phyloP scores from a whole-genome alignment of 2,113 vertebrate species.

The Cranoglanis bouderius region DNA sequence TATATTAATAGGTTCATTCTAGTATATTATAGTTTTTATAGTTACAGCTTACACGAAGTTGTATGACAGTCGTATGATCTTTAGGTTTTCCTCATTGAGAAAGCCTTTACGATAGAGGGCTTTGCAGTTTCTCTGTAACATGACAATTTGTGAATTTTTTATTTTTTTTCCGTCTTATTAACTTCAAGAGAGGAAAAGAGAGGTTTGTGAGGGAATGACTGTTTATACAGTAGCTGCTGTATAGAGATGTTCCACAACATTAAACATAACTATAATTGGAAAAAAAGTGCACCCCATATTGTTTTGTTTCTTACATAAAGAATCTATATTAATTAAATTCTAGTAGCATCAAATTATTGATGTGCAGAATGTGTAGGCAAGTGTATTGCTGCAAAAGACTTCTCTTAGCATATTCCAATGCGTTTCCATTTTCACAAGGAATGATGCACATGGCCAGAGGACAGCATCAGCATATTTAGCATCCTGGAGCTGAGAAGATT shows the following conservation, averaged over 20 bases:
- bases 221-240: background rate
- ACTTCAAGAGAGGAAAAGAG: background rate
- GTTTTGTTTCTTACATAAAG: background rate
- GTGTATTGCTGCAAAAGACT: background rate
- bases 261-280: background rate
- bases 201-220: background rate
- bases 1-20: background rate
- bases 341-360: background rate
- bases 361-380: background rate
- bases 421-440: background rate
- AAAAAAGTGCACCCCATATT: background rate
- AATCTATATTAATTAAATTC: background rate
- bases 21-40: background rate
- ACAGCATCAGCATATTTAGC: background rate
- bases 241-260: slow-evolving; percentile 1
- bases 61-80: background rate
- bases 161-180: background rate
- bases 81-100: background rate
- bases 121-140: background rate
- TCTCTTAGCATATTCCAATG: background rate
- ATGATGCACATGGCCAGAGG: background rate
- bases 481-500: background rate
- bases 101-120: background rate
- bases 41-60: background rate
- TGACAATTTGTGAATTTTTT: background rate